Conservation (phyloP, 2,888 invertebrate genomes). For the Drosophila quasianomalipes region DNA sequence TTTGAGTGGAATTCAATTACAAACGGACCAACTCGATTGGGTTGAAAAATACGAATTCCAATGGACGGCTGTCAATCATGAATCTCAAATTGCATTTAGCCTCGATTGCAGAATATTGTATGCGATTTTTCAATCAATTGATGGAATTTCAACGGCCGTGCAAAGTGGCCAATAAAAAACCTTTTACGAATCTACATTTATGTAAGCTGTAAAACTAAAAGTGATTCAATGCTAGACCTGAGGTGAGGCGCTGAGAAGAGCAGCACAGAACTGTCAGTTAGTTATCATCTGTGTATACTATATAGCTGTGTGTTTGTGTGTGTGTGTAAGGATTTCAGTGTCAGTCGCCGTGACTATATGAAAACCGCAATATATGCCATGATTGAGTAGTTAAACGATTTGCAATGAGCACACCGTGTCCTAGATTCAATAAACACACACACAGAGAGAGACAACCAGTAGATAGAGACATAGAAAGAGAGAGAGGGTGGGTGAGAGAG, state of each 20-base stretch:
- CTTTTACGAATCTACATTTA: constrained; percentile 49
- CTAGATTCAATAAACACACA: constrained; percentile 51
- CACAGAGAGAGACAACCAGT: neutral
- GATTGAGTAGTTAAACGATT: constrained; percentile 47
- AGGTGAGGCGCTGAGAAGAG: neutral
- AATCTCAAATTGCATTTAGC: constrained; percentile 68
- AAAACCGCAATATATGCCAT: constrained; percentile 34
- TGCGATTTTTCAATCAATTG: constrained; percentile 48
- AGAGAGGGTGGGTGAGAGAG: neutral
- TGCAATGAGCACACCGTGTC: constrained; percentile 51
- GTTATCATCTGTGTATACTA: constrained; percentile 11
- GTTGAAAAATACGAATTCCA: constrained; percentile 18
- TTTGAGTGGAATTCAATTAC: constrained; percentile 47
- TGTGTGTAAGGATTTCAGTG: constrained; percentile 35
- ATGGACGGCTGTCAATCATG: constrained; percentile 65
- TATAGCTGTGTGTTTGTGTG: neutral
- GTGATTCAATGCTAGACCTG: neutral
- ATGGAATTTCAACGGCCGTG: constrained; percentile 56
- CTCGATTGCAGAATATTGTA: constrained; percentile 36
- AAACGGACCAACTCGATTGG: constrained; percentile 17
- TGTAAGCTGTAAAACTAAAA: constrained; percentile 28
- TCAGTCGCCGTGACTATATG: constrained; percentile 25
- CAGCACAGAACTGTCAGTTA: constrained; percentile 26
- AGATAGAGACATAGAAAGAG: neutral
- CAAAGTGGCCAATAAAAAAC: constrained; percentile 64